Base-by-base conservation (phyloP, 2,113 vertebrate genomes). In the Gnathonemus longibarbis region DNA sequence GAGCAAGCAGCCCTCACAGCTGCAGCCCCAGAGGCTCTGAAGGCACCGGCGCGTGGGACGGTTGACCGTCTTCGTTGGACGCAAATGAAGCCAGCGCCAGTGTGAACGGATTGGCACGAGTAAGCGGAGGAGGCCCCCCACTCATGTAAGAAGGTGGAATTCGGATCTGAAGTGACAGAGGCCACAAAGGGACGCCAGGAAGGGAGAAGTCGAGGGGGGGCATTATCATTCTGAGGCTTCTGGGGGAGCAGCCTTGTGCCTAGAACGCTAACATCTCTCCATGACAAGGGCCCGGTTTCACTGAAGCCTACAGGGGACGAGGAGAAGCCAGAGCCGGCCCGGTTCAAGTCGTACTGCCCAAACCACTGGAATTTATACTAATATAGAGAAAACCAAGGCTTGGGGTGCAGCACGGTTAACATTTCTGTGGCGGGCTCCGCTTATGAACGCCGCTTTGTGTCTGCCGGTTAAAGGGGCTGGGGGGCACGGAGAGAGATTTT, bases 391-490 rank as follows among this genome's bases (percentile, higher is more conserved):
- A 66, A 77, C 48, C 7, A 17, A 49, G 35, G 48, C 13, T 19
- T 13, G 66, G 89, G 66, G 49, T 50, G 45, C 15, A 42, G 90
- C 91, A 62, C 92, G 91, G 94, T 94, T 94, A 94, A 94, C 93
- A 95, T 94, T 93, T 93, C 94, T 95, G 94, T 52, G 94, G 94
- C 94, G 58, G 87, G 3, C 89, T 92, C 89, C 88, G 92, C 91
- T 93, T 91, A 91, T 91, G 91, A 93, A 90, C 90, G 89, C 87
- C 53, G 91, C 84, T 92, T 92, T 90, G 85, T 56, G 58, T 84
- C 13, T 45, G 5, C 52, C 9, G 13, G 27, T 89, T 42, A 84
- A 3, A 11, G 77, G 10, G 31, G 50, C 5, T 3, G 19, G 85
- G 58, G 53, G 35, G 53, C 49, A 45, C 31, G 52, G 89, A 10